Conservation (phyloP, 2,797 vertebrate species). For the Heterohyrax brucei region DNA sequence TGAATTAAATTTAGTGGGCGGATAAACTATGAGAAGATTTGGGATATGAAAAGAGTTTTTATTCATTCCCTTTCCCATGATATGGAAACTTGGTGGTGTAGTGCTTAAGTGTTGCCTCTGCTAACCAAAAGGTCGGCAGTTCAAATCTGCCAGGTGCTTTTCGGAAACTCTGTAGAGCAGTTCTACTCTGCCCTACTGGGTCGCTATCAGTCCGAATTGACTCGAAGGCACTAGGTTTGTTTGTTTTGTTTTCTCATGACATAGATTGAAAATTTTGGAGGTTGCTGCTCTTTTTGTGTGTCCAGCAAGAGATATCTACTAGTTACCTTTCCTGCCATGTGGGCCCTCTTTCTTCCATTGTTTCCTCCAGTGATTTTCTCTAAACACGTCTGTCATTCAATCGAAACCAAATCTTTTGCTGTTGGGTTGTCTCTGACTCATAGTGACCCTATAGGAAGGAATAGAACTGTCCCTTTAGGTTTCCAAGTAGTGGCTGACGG, state of each 20-base stretch:
- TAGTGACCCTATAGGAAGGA: no score
- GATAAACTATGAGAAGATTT: slow-evolving; percentile 3
- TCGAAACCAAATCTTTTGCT: no score
- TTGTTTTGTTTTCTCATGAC: not conserved
- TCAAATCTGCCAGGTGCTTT: no score
- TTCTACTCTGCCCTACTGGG: no score
- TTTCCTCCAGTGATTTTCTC: not conserved
- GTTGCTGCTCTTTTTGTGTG: not conserved
- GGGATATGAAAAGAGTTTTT: slow-evolving; percentile 37
- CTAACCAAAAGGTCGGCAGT: no score
- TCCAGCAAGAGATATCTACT: not conserved
- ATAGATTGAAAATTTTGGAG: slow-evolving; percentile 6
- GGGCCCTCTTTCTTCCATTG: not conserved
- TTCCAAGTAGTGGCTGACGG: no score
- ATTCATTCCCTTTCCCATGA: not conserved
- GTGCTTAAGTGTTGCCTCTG: no score
- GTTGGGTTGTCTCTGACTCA: no score
- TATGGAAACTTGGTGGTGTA: not conserved
- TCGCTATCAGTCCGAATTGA: no score
- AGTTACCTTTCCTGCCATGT: not conserved
- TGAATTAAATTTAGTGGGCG: slow-evolving; percentile 4
- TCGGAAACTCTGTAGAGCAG: no score
- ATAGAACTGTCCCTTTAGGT: no score
- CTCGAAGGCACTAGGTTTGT: no score
- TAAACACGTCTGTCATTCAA: not conserved